These are phyloP conservation scores for Brachyalestes nurse DNA, from an alignment of 2,797 vertebrate species.

Conservation along the genomic window DNA sequence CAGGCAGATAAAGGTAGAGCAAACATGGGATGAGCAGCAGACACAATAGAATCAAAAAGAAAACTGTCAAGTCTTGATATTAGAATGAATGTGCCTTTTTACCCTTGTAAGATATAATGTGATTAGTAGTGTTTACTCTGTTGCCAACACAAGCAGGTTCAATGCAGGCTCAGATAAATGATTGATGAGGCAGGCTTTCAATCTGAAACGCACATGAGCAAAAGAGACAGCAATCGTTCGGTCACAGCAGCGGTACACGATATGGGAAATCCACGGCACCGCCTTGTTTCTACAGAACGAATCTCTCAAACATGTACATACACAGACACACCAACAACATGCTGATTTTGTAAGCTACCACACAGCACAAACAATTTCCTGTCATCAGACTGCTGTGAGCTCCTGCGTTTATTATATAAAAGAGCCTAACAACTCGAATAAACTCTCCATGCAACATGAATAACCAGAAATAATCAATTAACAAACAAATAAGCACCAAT, in stretches of 20 bases:
- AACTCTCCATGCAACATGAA: neutral
- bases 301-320: neutral
- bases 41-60: neutral
- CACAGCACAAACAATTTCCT: neutral
- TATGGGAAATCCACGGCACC: constrained; percentile 9
- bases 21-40: neutral
- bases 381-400: neutral
- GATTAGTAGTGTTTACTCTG: constrained; percentile 47
- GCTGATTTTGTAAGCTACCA: neutral
- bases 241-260: neutral
- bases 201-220: constrained; percentile 41
- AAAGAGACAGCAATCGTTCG: constrained; percentile 13
- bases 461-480: neutral
- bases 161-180: constrained; percentile 44
- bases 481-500: neutral
- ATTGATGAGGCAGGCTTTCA: constrained; percentile 49
- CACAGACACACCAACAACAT: neutral
- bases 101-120: constrained; percentile 38
- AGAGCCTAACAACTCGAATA: neutral
- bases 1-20: neutral
- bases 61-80: neutral
- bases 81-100: constrained; percentile 40
- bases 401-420: neutral
- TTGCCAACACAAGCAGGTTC: constrained; percentile 43
- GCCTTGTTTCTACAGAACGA: neutral